Evolutionary conservation across 2,113 vertebrate genomes (phyloP).

Genomic region (Microcebus griseorufus): DNA sequence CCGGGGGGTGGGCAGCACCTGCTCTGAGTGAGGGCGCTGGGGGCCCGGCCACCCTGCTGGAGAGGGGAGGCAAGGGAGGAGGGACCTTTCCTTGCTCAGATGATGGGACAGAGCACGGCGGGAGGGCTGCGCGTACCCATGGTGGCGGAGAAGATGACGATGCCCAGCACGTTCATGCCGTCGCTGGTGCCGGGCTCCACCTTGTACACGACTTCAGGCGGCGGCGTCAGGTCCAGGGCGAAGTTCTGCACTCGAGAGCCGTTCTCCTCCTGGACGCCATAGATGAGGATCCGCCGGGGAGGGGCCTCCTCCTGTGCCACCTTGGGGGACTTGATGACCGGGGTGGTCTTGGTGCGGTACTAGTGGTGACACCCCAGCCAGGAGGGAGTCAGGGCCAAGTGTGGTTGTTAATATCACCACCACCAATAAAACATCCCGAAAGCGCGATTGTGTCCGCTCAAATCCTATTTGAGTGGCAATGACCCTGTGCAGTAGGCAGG

Average conservation of each 20-base stretch:
- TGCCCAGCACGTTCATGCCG: constrained; percentile 98
- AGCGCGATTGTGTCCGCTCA: not conserved
- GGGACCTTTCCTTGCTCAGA: not conserved
- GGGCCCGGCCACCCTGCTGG: not conserved
- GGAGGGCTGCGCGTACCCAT: constrained; percentile 90
- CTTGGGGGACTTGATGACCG: constrained; percentile 89
- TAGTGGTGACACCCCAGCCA: constrained; percentile 74
- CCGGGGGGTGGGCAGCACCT: accelerated
- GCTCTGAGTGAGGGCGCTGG: no score
- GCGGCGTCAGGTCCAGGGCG: constrained; percentile 94
- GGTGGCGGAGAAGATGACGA: constrained; percentile 97
- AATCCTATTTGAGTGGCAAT: not conserved
- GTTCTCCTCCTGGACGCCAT: constrained; percentile 95
- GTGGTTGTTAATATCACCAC: not conserved
- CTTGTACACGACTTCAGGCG: constrained; percentile 94
- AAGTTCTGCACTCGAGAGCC: constrained; percentile 94
- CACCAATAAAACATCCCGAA: not conserved
- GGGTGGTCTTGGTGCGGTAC: constrained; percentile 95
- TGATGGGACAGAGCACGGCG: not conserved
- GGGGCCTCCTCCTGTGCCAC: constrained; percentile 85
- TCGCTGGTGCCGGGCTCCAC: constrained; percentile 95
- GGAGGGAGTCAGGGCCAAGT: not conserved
- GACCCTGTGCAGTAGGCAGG: not conserved
- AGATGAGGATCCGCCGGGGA: constrained; percentile 90
- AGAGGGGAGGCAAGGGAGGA: not conserved